Evolutionary conservation across 2,113 vertebrate species (phyloP).

Genomic region (Peromyscus californicus): DNA sequence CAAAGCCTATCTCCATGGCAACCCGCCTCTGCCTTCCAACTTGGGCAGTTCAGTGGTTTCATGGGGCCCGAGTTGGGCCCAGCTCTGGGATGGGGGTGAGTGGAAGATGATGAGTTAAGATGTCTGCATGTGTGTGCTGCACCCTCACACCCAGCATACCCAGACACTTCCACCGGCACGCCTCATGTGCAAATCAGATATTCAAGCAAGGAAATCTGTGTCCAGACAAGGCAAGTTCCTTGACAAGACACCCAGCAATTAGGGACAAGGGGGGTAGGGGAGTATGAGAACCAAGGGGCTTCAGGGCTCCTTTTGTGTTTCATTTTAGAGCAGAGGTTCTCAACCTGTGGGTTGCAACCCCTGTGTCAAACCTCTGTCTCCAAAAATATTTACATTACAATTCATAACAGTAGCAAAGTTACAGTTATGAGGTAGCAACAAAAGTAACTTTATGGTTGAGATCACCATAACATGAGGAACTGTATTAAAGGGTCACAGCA

Average conservation of each 20-base stretch:
- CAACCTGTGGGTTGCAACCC: background rate
- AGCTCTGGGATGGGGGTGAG: conserved; percentile 5
- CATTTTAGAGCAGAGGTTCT: background rate
- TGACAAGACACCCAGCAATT: background rate
- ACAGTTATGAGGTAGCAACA: background rate
- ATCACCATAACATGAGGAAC: background rate
- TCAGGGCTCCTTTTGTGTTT: background rate
- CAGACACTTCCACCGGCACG: background rate
- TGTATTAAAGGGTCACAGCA: background rate
- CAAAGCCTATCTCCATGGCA: conserved; percentile 76
- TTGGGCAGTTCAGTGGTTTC: conserved; percentile 73
- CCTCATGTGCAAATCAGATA: background rate
- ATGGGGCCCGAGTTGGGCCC: conserved; percentile 9
- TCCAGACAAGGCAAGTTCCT: background rate
- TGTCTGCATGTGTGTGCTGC: background rate
- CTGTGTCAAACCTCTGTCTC: background rate
- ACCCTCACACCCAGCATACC: background rate
- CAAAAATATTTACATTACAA: background rate
- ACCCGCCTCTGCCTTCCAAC: conserved; percentile 67
- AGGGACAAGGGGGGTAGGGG: background rate
- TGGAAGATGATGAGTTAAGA: conserved; percentile 53
- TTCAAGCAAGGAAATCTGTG: background rate
- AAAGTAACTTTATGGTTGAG: background rate
- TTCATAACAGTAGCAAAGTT: background rate
- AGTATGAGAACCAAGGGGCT: background rate